Evolutionary conservation across 2,797 vertebrate species (phyloP).

Genomic region (Florisuga fusca): DNA sequence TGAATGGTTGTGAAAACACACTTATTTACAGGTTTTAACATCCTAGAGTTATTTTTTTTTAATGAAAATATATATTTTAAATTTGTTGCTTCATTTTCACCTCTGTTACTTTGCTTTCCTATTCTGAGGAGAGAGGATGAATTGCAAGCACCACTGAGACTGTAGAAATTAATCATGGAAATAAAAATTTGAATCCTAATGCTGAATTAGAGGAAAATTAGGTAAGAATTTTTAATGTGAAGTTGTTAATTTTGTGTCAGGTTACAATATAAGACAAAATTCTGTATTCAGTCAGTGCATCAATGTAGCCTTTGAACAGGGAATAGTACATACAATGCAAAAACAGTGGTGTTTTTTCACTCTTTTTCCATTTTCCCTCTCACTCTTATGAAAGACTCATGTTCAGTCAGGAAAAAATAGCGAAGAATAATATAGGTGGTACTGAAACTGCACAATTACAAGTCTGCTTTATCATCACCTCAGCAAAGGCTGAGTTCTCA

Average conservation of each 20-base stretch:
- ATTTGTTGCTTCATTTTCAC: not conserved
- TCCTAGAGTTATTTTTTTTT: not conserved
- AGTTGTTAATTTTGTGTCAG: not conserved
- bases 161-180: not conserved
- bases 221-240: not conserved
- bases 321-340: not conserved
- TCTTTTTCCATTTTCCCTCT: not conserved
- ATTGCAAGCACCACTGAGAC: not conserved
- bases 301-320: not conserved
- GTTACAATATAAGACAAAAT: not conserved
- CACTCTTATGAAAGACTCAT: not conserved
- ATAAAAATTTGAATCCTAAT: not conserved
- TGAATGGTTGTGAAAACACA: constrained; percentile 36
- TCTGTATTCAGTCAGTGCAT: not conserved
- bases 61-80: constrained; percentile 11
- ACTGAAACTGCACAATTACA: not conserved
- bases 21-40: constrained; percentile 54
- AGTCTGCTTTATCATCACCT: constrained; percentile 4
- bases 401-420: not conserved
- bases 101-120: not conserved
- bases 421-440: not conserved
- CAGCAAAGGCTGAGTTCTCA: not conserved
- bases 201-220: not conserved
- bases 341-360: not conserved
- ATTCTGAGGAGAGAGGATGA: not conserved